Conservation (phyloP, 2,113 vertebrate species). For the Mormoops blainvillei region DNA sequence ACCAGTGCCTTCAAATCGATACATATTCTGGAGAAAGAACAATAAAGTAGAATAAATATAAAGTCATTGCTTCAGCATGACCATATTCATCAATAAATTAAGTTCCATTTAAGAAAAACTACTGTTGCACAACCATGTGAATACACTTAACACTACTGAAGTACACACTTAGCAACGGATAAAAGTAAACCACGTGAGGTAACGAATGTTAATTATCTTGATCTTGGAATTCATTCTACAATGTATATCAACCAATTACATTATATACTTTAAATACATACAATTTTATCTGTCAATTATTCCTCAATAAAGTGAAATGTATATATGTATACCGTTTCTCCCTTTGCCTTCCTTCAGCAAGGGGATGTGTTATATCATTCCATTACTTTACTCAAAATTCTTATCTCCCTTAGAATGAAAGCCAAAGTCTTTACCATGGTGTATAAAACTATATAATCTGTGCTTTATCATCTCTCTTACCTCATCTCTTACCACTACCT, state of each 20-base stretch:
- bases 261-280: neutral
- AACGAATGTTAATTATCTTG: neutral
- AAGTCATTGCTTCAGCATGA: slow-evolving; percentile 18
- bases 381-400: neutral
- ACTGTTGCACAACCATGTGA: neutral
- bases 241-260: neutral
- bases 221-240: neutral
- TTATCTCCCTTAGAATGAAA: neutral
- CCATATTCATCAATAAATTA: neutral
- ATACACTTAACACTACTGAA: neutral
- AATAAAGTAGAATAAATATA: slow-evolving; percentile 26
- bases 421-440: neutral
- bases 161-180: neutral
- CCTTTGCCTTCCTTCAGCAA: neutral
- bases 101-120: neutral
- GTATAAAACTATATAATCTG: neutral
- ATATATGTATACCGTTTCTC: neutral
- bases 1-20: slow-evolving; percentile 96
- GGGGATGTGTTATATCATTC: neutral
- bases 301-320: neutral
- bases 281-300: neutral
- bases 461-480: neutral
- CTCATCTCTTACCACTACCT: neutral
- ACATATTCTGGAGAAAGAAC: slow-evolving; percentile 86
- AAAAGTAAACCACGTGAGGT: neutral